phyloP scores from a whole-genome alignment of 2,113 vertebrate species.

The Chaetops frenatus region DNA sequence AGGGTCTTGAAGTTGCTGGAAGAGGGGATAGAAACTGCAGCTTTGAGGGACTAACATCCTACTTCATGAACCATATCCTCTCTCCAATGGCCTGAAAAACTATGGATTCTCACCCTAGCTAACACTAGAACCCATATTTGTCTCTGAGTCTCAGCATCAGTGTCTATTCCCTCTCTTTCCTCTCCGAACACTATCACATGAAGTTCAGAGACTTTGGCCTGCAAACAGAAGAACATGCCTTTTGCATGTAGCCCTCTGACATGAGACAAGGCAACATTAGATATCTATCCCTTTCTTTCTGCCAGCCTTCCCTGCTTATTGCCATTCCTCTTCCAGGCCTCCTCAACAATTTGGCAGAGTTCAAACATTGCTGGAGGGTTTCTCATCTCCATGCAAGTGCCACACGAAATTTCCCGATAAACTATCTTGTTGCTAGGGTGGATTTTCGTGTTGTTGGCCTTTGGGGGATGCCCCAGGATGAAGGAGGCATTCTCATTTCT shows the following conservation, averaged over 20 bases:
- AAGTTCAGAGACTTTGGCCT: background rate
- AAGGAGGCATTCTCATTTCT: background rate
- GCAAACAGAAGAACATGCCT: background rate
- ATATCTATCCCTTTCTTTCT: background rate
- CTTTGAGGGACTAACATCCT: background rate
- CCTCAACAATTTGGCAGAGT: background rate
- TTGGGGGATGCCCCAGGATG: background rate
- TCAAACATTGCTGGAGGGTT: background rate
- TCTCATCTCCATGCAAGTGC: background rate
- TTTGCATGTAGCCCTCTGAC: background rate
- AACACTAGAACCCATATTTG: background rate
- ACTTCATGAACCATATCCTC: background rate
- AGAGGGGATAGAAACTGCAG: background rate
- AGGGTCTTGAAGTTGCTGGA: background rate
- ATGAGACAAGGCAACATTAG: background rate
- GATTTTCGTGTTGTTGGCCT: background rate
- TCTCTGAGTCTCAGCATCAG: background rate
- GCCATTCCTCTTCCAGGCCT: background rate
- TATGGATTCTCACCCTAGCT: background rate
- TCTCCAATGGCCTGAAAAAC: background rate
- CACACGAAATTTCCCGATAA: background rate
- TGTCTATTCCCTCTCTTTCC: background rate
- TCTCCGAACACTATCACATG: background rate
- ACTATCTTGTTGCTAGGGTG: background rate
- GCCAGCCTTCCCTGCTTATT: background rate